Percentiles rank a stretch among this genome's conserved stretches.
Conservation (phyloP, 92 coral and sea anemone species). For the Porites lobata region DNA sequence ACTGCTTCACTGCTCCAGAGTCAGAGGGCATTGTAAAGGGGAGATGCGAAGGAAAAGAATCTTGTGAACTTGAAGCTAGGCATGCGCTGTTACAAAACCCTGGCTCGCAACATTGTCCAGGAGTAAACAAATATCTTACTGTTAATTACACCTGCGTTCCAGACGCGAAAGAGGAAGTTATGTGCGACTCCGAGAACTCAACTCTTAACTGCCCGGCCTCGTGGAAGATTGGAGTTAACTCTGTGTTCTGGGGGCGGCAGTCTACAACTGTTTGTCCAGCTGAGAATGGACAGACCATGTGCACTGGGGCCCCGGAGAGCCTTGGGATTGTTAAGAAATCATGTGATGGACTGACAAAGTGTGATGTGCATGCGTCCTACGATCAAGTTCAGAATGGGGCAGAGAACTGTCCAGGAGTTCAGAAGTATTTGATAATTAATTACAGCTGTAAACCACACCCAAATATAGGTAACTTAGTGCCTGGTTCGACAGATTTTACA, state of each 20-base stretch:
- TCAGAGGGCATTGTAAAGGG: slow-evolving; percentile 97
- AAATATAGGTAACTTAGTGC: slow-evolving; percentile 76
- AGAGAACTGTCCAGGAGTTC: slow-evolving; percentile 96
- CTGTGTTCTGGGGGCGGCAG: slow-evolving; percentile 99
- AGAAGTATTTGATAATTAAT: slow-evolving; percentile 93
- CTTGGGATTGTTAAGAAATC: slow-evolving; percentile 93
- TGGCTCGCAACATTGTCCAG: slow-evolving; percentile 83
- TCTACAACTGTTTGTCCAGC: slow-evolving; percentile 94
- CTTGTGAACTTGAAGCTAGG: slow-evolving; percentile 96
- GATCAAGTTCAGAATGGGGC: slow-evolving; percentile 98
- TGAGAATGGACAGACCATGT: slow-evolving; percentile 96
- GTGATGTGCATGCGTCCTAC: slow-evolving; percentile 86
- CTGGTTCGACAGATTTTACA: too few relatives aligned
- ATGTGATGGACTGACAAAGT: slow-evolving; percentile 89
- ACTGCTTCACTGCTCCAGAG: slow-evolving; percentile 95
- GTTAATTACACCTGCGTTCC: slow-evolving; percentile 98
- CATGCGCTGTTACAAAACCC: slow-evolving; percentile 93
- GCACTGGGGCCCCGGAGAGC: slow-evolving; percentile 99
- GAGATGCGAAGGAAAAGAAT: slow-evolving; percentile 95
- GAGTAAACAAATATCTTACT: slow-evolving; percentile 95
- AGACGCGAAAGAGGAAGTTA: slow-evolving; percentile 94
- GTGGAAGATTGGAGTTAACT: slow-evolving; percentile 95
- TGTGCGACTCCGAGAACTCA: slow-evolving; percentile 96
- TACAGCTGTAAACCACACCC: slow-evolving; percentile 97
- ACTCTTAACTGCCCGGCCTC: slow-evolving; percentile 95